Conservation (phyloP, 2,888 invertebrate species). For the Myopa tessellatipennis region DNA sequence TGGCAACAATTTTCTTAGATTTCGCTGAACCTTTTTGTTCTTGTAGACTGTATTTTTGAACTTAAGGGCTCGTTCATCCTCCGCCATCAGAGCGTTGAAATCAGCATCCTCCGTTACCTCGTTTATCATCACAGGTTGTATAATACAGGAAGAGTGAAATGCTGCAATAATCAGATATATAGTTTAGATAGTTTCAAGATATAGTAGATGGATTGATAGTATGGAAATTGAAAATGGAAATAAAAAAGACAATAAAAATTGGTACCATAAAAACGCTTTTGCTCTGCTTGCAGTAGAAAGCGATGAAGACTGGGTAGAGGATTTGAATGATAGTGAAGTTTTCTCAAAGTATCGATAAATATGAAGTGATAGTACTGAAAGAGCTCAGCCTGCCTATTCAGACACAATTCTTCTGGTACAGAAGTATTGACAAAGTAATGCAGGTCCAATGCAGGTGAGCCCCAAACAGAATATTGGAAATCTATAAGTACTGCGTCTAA, state of each 20-base stretch:
- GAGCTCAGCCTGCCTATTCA: constrained; percentile 61
- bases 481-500: constrained; percentile 63
- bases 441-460: constrained; percentile 65
- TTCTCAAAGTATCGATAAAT: constrained; percentile 56
- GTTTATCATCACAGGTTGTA: constrained; percentile 62
- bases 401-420: constrained; percentile 58
- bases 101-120: constrained; percentile 64
- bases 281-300: constrained; percentile 51
- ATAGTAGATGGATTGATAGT: no score
- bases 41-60: constrained; percentile 60
- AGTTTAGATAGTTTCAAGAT: not conserved
- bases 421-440: constrained; percentile 65
- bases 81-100: constrained; percentile 62
- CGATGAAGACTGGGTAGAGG: constrained; percentile 51
- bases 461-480: constrained; percentile 67
- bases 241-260: no score
- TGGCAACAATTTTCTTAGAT: constrained; percentile 60
- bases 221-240: no score
- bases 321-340: constrained; percentile 53
- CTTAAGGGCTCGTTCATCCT: constrained; percentile 56
- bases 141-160: constrained; percentile 58
- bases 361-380: constrained; percentile 59
- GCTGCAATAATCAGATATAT: constrained; percentile 49
- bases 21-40: constrained; percentile 58
- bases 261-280: constrained; percentile 54